These are phyloP conservation scores for Hesperia comma DNA, from an alignment of 2,888 invertebrate genomes.

Conservation along the genomic window DNA sequence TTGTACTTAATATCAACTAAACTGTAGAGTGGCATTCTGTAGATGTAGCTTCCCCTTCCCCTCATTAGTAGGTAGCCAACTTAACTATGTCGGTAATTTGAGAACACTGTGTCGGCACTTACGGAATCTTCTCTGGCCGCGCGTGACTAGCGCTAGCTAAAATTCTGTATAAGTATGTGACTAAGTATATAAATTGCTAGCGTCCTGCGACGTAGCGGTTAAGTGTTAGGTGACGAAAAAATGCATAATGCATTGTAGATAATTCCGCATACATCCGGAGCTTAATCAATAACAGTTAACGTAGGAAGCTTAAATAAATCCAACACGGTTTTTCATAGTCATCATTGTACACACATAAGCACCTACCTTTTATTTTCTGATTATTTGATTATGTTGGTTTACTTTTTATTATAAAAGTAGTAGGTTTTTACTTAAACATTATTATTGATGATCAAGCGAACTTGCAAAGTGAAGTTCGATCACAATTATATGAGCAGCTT, in stretches of 20 bases:
- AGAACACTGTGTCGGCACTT: conserved; percentile 4
- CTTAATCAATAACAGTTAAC: not conserved
- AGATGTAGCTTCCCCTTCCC: not conserved
- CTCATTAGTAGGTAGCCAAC: not conserved
- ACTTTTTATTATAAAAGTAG: too few relatives aligned
- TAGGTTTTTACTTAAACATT: too few relatives aligned
- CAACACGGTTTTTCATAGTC: too few relatives aligned
- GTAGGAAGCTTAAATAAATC: not conserved
- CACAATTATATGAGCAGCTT: too few relatives aligned
- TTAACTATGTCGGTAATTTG: conserved; percentile 6
- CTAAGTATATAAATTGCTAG: not conserved
- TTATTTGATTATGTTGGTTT: too few relatives aligned
- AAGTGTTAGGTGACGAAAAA: not conserved
- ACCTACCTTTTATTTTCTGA: too few relatives aligned
- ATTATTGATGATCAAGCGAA: too few relatives aligned
- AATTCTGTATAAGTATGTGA: not conserved
- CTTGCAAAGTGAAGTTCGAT: too few relatives aligned
- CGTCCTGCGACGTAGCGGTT: not conserved
- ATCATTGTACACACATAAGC: too few relatives aligned
- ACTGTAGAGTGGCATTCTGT: too few relatives aligned
- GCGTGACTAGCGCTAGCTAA: not conserved
- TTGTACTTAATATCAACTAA: too few relatives aligned
- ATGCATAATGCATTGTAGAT: not conserved
- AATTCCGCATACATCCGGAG: not conserved
- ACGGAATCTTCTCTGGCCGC: conserved; percentile 9